Evolutionary conservation across 2,797 vertebrate genomes (phyloP), one percentile per base, ranked within the genome.

Genomic region (Micromesistius poutassou): DNA sequence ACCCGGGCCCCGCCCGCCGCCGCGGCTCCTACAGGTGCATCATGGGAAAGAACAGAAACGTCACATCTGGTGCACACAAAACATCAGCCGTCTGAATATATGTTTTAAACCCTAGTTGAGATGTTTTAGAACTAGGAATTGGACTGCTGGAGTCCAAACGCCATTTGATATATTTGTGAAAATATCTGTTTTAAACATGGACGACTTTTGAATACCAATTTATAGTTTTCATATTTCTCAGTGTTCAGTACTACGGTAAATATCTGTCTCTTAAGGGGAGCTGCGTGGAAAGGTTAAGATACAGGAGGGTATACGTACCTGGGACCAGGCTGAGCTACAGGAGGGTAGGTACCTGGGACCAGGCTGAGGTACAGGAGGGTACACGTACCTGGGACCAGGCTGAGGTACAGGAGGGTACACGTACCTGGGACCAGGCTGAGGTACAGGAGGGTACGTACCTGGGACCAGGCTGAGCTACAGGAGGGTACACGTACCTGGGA

Each of bases 1-100:
- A 95, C 86, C 71, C 74, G 82, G 74, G 90, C 93, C 79, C 76
- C 76, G 12, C 71, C 87, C 75, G 86, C 79, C 62, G 84, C 80
- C 31, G 13, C 13, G 30, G 70, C 30, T 71, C 70, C 70, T 71
- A 31, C 19, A 31, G 70, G 33, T 16, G 31, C 30, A 71, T 71
- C 31, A 33, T 14, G 19, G 31, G 31, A 71, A 71, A 72, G 5
- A 68, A 28, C 1, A 68, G 46, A 62, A 9, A 68, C 2, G 1
- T 68, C 62, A 9, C 55, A 62, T 62, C 0, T 0, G 25, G 55
- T 9, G 55, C 55, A 62, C 22, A 22, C 46, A 50, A 50, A 19
- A 22, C 46, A 62, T 62, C 55, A n/a, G n/a, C n/a, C n/a, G n/a
- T n/a, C 55, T n/a, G 5, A 25, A 22, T 62, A 16, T 8, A 62